phyloP scores from a whole-genome alignment of 2,888 invertebrate species.

The Bellardia bayeri region DNA sequence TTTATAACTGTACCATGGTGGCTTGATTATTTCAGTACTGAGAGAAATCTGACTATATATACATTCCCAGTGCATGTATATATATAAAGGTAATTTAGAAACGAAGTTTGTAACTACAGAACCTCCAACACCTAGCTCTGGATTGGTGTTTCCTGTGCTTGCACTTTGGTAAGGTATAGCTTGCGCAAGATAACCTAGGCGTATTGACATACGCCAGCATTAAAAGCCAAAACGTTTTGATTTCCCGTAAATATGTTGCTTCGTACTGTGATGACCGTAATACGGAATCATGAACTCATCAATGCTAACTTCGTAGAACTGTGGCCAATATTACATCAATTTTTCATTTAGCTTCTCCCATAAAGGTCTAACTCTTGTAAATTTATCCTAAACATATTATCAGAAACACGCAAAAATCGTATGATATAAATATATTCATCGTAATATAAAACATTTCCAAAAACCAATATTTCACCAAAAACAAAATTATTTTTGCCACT shows the following conservation, averaged over 20 bases:
- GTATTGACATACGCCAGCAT: background rate
- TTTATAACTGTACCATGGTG: background rate
- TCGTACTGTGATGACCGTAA: conserved; percentile 17
- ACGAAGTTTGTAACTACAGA: background rate
- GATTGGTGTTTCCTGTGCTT: background rate
- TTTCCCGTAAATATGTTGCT: background rate
- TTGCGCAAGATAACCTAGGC: too few relatives aligned
- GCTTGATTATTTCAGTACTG: too few relatives aligned
- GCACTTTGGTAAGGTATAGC: background rate
- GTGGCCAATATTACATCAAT: background rate
- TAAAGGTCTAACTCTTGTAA: too few relatives aligned
- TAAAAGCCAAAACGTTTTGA: conserved; percentile 15
- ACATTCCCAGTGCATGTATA: too few relatives aligned
- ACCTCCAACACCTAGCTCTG: background rate
- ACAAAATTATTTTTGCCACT: too few relatives aligned
- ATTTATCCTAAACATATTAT: too few relatives aligned
- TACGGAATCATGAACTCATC: conserved; percentile 13
- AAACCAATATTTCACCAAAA: too few relatives aligned
- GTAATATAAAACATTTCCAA: too few relatives aligned
- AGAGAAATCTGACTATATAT: too few relatives aligned
- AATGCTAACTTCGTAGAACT: conserved; percentile 2
- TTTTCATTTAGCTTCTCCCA: conserved; percentile 12
- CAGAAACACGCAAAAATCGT: too few relatives aligned
- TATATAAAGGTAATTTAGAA: background rate
- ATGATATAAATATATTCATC: too few relatives aligned